Base-by-base conservation (phyloP, 1,140 invertebrate genomes). In the Meloidogyne chitwoodi region DNA sequence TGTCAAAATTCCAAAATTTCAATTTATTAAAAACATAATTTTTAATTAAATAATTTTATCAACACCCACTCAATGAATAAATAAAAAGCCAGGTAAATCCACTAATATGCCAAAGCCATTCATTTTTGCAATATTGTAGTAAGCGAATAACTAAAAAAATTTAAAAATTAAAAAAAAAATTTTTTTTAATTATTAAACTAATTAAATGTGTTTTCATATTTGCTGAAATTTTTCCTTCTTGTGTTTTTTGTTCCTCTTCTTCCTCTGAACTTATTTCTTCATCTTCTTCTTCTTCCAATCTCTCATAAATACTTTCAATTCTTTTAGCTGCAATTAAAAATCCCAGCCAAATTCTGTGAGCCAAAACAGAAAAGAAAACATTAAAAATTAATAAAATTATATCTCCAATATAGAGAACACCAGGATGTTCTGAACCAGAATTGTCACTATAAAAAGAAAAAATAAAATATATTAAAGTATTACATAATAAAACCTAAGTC, bases 41-140 rank as follows among this genome's bases (percentile, higher is more conserved):
- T 6, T 10, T 10, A 1, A 34, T 16, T 2, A 73, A 26, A 10
- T 19, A 29, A 41, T 16, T n/a, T n/a, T n/a, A n/a, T n/a, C n/a
- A n/a, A 70, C 22, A 82, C 79, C 79, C 61, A 82, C 80, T 80
- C 4, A 80, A 22, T 24, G 80, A 81, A 64, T 83, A 83, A 19
- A 83, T 73, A 74, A 83, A 83, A 24, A 83, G 77, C 78, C 78
- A 83, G 2, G 74, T 83, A 65, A 83, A 83, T n/a, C 81, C 81
- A 34, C 68, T 74, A 27, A 79, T 29, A 71, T 83, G 79, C 81
- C 81, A 83, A 8, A 83, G n/a, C 81, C 81, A 83, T 64, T 83
- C 81, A 62, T 74, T 68, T 16, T 56, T 34, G 62, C 79, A 81
- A 64, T 83, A 83, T 24, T 83, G 81, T 16, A 83, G 64, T 29